Base-by-base conservation (phyloP, 2,797 vertebrate species). In the Tragopan temminckii region DNA sequence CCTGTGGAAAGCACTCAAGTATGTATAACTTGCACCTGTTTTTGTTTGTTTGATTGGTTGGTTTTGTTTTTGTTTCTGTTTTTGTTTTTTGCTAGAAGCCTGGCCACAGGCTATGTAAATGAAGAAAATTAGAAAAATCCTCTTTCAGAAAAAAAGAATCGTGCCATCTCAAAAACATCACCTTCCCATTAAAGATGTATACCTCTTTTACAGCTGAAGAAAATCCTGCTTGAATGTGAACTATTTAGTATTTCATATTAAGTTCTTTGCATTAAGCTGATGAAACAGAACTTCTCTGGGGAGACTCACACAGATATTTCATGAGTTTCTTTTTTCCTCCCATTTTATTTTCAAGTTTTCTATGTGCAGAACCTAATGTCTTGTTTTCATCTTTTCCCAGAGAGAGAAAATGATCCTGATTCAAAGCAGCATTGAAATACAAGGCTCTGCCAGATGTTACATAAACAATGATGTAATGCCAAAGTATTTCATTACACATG, bases 401-500 rank as follows among this genome's bases (percentile, higher is more conserved):
- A 95, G 80, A 97, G 93, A 95, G 96, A 91, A 97, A 94, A 81
- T 77, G 2, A 85, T 91, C 93, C 80, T 92, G 92, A 97, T 97
- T 96, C 95, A 96, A 97, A 97, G 92, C 93, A 96, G 92, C 89
- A 87, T 90, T 96, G 96, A 98, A 97, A 96, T 93, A 95, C 92
- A 95, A 97, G 94, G 91, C 94, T 97, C 82, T 96, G 97, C 96
- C 97, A 98, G 97, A 97, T 97, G 97, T 97, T 97, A 97, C 94
- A 98, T 97, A 98, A 98, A 97, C 64, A 79, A 91, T 98, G 98
- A 98, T 96, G 97, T 98, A 97, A 98, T 98, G 96, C 89, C 94
- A 61, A 97, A 98, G 90, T 90, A 93, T 95, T 97, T 98, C 97
- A 98, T 98, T 98, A 97, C 90, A 97, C 85, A 98, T 97, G 94